Conservation (phyloP, 1,140 invertebrate genomes). For the Apis cerana region DNA sequence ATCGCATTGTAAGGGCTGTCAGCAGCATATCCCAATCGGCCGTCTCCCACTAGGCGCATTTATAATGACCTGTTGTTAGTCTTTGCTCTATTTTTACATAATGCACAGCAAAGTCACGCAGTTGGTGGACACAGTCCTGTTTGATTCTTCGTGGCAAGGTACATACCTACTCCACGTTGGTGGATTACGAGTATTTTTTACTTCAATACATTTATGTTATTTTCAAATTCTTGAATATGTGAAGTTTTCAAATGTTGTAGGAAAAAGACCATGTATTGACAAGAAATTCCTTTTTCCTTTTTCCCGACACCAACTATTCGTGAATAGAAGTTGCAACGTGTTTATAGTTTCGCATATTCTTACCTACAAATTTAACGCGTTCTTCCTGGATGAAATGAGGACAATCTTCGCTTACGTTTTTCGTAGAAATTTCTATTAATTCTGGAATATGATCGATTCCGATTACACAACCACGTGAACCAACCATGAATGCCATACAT, state of each 20-base stretch:
- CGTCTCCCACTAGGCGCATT: conserved; percentile 86
- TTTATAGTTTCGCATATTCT: conserved; percentile 14
- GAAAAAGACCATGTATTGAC: neutral
- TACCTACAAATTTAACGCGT: conserved; percentile 77
- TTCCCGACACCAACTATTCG: conserved; percentile 8
- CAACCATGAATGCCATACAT: conserved; percentile 87
- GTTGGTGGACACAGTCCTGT: conserved; percentile 49
- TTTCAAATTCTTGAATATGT: conserved; percentile 13
- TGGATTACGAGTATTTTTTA: conserved; percentile 54
- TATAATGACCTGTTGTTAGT: conserved; percentile 79
- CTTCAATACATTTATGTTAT: conserved; percentile 33
- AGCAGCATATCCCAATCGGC: conserved; percentile 83
- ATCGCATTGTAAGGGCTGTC: conserved; percentile 88
- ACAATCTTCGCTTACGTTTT: conserved; percentile 74
- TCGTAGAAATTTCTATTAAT: conserved; percentile 80
- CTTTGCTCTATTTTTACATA: conserved; percentile 66
- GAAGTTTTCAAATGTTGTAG: neutral
- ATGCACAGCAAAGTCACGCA: conserved; percentile 55
- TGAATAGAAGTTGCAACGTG: neutral
- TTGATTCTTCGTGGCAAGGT: conserved; percentile 53
- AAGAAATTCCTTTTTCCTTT: conserved; percentile 5
- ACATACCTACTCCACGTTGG: conserved; percentile 63
- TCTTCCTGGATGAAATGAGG: conserved; percentile 74
- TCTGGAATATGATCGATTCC: conserved; percentile 88
- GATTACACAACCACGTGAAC: conserved; percentile 83